Base-by-base conservation (phyloP, 2,888 invertebrate species). In the Lasioglossum pauxillum region DNA sequence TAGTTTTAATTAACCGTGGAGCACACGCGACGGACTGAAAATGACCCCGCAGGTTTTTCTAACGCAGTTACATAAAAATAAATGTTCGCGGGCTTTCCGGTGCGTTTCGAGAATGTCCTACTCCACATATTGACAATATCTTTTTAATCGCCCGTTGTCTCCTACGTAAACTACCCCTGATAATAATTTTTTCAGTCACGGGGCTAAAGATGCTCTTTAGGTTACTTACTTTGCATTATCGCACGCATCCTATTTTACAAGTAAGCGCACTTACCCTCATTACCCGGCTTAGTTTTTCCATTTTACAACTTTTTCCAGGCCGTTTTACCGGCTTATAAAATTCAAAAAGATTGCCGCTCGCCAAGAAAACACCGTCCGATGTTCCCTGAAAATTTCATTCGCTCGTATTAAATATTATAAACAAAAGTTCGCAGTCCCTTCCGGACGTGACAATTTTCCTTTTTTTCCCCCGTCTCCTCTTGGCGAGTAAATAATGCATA, bases 341-440 rank as follows among this genome's bases (percentile, higher is more conserved):
- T 64, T 64, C 60, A 27, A 31, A 64, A 64, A 27, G 31, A 64
- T 64, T 31, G 60, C 27, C 60, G 60, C 31, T 31, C 27, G 2
- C 60, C 31, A 16, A 60, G 60, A 16, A 27, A 64, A 64, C 60
- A 27, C 60, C 60, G 60, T 31, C 60, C 27, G 27, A 27, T 31
- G 60, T 64, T 64, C 2, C 27, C 60, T 64, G 31, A 64, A 64
- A 64, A 64, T 64, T 64, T n/a, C 60, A 64, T 64, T 64, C 60
- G 31, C 16, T 23, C 53, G 53, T 53, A 31, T 64, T 64, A 31
- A 64, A 64, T 64, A 71, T 38, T 38, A n/a, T 38, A n/a, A 41
- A 71, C 41, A 23, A 12, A 38, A 38, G 71, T 38, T n/a, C n/a
- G 14, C 23, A 4, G 23, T 10, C 69, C 23, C n/a, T 69, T 12